These are phyloP conservation scores for Ctenosaura bakeri DNA, from an alignment of 2,797 vertebrate genomes.

Conservation along the genomic window DNA sequence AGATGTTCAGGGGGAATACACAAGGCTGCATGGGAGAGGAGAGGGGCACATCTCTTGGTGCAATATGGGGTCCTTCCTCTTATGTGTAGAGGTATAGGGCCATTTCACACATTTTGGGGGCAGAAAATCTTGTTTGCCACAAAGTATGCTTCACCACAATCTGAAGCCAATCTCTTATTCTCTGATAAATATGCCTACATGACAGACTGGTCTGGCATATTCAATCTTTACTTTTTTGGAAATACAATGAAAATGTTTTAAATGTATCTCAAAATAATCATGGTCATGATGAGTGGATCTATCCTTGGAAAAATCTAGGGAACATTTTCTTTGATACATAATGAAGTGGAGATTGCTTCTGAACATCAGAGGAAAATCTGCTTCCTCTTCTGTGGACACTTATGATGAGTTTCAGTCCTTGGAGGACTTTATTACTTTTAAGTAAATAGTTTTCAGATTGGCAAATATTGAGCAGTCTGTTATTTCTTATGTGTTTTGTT, in stretches of 20 bases:
- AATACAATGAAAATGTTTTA: background rate
- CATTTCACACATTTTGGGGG: background rate
- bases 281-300: background rate
- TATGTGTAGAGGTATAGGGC: background rate
- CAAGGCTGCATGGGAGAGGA: background rate
- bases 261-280: background rate
- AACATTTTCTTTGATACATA: constrained; percentile 21
- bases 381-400: constrained; percentile 32
- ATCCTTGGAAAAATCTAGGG: background rate
- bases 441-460: constrained; percentile 31
- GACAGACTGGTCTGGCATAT: background rate
- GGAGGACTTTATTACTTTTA: constrained; percentile 25
- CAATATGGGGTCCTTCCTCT: background rate
- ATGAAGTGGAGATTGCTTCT: constrained; percentile 15
- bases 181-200: background rate
- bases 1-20: no score
- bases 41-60: background rate
- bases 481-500: constrained; percentile 37
- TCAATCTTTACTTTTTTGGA: background rate
- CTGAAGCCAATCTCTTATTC: background rate
- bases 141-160: no score
- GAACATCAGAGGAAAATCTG: constrained; percentile 38
- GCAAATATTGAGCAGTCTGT: constrained; percentile 14
- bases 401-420: constrained; percentile 31
- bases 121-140: background rate